A percentile compares a stretch with the other conserved stretches of the same genome.
phyloP scores from a whole-genome alignment of 2,888 invertebrate species.

The Cataglyphis altisquamis region DNA sequence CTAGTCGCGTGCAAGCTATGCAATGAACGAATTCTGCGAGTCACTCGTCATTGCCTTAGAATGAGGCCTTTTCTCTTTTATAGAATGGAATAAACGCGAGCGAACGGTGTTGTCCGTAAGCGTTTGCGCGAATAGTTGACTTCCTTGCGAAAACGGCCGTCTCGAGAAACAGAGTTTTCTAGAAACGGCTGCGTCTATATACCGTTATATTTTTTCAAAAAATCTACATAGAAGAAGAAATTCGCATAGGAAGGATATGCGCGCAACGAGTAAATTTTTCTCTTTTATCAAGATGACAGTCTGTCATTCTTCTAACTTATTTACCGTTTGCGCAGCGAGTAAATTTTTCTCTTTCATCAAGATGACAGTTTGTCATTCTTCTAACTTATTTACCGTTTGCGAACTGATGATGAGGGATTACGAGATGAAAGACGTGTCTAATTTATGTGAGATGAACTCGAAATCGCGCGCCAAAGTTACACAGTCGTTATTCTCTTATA shows the following conservation, averaged over 20 bases:
- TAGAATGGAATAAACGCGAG: background rate
- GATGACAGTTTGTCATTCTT: conserved; percentile 6
- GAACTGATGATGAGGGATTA: conserved; percentile 14
- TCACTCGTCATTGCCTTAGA: conserved; percentile 40
- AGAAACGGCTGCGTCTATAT: conserved; percentile 11
- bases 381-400: conserved; percentile 41
- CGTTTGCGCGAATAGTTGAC: conserved; percentile 1
- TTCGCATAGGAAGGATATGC: background rate
- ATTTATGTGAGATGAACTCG: background rate
- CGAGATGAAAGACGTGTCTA: background rate
- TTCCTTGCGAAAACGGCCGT: background rate
- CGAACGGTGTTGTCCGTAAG: background rate
- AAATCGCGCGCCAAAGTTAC: background rate
- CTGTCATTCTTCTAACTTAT: conserved; percentile 32
- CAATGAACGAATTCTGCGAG: conserved; percentile 21
- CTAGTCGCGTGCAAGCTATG: conserved; percentile 11
- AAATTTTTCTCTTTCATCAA: conserved; percentile 17
- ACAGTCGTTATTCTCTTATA: background rate
- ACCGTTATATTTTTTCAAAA: conserved; percentile 27
- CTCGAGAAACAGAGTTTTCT: background rate
- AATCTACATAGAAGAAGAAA: background rate
- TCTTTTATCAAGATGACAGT: conserved; percentile 16
- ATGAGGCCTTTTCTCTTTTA: conserved; percentile 36
- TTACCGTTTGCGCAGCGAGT: conserved; percentile 4
- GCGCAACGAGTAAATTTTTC: background rate